Conservation (phyloP, 1,140 invertebrate species). For the Drosophila nannoptera region DNA sequence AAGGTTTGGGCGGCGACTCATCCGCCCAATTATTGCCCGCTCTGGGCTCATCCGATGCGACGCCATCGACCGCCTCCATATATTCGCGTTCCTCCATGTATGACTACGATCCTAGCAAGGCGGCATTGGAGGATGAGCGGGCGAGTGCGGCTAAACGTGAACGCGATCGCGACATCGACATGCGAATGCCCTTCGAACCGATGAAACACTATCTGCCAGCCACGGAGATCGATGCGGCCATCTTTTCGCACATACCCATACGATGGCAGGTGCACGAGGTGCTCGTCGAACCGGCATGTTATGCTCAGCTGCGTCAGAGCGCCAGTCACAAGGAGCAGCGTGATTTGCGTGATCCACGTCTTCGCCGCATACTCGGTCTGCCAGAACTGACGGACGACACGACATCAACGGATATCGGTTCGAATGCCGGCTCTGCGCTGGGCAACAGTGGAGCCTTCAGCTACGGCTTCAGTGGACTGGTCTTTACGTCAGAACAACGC, state of each 20-base stretch:
- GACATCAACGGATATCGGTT: no score
- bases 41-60: background rate
- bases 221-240: conserved; percentile 90
- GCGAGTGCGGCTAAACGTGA: conserved; percentile 20
- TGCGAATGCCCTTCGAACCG: conserved; percentile 88
- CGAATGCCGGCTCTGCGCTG: no score
- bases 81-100: conserved; percentile 67
- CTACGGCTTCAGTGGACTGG: background rate
- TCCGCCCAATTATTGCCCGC: background rate
- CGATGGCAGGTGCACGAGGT: conserved; percentile 83
- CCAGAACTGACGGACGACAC: conserved; percentile 45
- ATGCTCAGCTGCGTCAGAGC: conserved; percentile 83
- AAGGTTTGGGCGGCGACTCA: background rate
- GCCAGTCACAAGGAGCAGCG: conserved; percentile 84
- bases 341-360: conserved; percentile 84
- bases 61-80: conserved; percentile 12
- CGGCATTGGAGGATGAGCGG: conserved; percentile 39
- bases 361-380: conserved; percentile 85
- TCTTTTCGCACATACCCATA: conserved; percentile 87
- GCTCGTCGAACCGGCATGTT: conserved; percentile 86
- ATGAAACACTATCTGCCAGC: conserved; percentile 88
- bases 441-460: background rate
- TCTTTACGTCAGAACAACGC: conserved; percentile 3
- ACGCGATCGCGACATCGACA: conserved; percentile 84
- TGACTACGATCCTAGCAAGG: conserved; percentile 49